Evolutionary conservation across 2,113 vertebrate species (phyloP).

Genomic region (Pygoscelis adeliae): DNA sequence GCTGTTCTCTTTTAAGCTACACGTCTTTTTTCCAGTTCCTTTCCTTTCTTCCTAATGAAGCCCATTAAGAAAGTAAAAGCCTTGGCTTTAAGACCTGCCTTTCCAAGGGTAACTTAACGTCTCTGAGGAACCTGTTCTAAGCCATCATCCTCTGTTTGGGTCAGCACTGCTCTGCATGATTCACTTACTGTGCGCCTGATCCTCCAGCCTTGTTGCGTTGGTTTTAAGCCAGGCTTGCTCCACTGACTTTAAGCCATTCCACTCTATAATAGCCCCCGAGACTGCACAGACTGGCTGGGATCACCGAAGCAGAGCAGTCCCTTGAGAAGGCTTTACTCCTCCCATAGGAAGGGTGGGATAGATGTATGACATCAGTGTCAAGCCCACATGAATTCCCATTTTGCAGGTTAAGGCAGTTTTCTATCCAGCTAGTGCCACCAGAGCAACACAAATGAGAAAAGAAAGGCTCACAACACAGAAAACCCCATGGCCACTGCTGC

Average conservation of each 20-base stretch:
- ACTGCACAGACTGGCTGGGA: not conserved
- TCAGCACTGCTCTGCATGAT: not conserved
- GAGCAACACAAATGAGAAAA: not conserved
- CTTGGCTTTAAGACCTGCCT: conserved; percentile 13
- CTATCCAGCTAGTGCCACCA: not conserved
- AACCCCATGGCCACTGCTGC: not conserved
- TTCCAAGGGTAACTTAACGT: conserved; percentile 32
- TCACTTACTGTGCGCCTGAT: conserved; percentile 3
- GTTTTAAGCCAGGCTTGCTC: conserved; percentile 9
- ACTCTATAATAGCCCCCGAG: not conserved
- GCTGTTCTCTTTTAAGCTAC: conserved; percentile 18
- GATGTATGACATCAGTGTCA: not conserved
- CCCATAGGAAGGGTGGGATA: not conserved
- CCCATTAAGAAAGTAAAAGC: conserved; percentile 16
- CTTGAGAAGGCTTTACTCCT: not conserved
- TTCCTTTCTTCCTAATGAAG: conserved; percentile 39
- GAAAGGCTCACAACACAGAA: not conserved
- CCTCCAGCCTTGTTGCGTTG: not conserved
- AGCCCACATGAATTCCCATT: not conserved
- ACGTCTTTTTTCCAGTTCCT: not conserved
- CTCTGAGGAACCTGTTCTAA: conserved; percentile 32
- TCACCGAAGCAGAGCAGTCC: not conserved
- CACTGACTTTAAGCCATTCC: not conserved
- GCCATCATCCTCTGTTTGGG: not conserved
- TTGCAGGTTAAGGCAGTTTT: not conserved